phyloP scores from a whole-genome alignment of 2,797 vertebrate species.

The Spatula versicolor region DNA sequence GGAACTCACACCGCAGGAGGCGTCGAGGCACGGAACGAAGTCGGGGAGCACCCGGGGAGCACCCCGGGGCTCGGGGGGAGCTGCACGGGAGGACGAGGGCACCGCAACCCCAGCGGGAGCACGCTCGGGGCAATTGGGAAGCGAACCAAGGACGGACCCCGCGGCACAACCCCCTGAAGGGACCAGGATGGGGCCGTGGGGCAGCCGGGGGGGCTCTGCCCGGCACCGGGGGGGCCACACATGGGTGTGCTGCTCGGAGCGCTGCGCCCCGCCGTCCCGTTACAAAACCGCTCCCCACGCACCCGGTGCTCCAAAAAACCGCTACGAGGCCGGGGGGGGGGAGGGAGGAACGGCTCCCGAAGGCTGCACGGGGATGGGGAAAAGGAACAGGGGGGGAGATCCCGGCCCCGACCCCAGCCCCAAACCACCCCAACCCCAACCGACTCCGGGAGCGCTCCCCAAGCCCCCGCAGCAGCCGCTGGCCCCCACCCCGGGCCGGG shows the following conservation, averaged over 20 bases:
- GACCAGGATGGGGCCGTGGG: not conserved
- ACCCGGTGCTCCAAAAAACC: not conserved
- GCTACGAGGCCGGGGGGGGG: not conserved
- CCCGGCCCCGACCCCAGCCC: not conserved
- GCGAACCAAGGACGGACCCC: too few species aligned
- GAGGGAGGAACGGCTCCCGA: not conserved
- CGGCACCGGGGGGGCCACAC: not conserved
- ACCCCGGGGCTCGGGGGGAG: not conserved
- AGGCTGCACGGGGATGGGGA: too few species aligned
- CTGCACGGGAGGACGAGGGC: too few species aligned
- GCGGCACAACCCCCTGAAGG: not conserved
- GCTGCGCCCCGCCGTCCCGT: not conserved
- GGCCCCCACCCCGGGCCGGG: too few species aligned
- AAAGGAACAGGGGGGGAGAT: too few species aligned
- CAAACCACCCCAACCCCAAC: not conserved
- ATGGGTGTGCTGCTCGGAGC: too few species aligned
- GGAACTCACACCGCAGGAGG: too few species aligned
- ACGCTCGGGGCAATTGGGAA: too few species aligned
- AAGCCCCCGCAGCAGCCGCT: too few species aligned
- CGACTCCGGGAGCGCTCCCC: too few species aligned
- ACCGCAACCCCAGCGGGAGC: too few species aligned
- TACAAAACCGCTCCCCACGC: not conserved
- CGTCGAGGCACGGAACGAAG: not conserved
- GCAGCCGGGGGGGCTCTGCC: not conserved
- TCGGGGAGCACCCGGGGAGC: not conserved